phyloP scores from a whole-genome alignment of 2,888 invertebrate genomes.

The Brenthis daphne region DNA sequence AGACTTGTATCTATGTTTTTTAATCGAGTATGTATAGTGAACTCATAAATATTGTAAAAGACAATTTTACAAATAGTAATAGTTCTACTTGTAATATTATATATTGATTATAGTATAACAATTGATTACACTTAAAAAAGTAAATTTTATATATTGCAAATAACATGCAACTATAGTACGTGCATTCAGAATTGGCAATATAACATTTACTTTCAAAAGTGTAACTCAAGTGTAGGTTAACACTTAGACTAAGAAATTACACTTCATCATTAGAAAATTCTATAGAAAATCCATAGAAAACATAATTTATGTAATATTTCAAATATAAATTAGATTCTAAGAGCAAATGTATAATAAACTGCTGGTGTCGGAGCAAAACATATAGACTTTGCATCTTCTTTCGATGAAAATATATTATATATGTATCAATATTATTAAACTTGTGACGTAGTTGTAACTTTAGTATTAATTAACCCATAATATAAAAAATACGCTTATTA shows the following conservation, averaged over 20 bases:
- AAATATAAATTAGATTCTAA: slow-evolving; percentile 22
- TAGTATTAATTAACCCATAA: slow-evolving; percentile 60
- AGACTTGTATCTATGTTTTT: slow-evolving; percentile 7
- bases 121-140: background rate
- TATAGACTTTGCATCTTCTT: slow-evolving; percentile 36
- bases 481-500: slow-evolving; percentile 82
- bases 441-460: slow-evolving; percentile 36
- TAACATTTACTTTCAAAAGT: slow-evolving; percentile 13
- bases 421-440: slow-evolving; percentile 28
- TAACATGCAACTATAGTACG: too few relatives aligned
- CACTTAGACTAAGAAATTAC: background rate
- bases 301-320: slow-evolving; percentile 14
- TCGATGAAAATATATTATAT: slow-evolving; percentile 21
- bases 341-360: slow-evolving; percentile 38
- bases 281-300: slow-evolving; percentile 20
- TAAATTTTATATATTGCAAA: background rate
- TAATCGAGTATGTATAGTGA: slow-evolving; percentile 1
- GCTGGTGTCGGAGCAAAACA: slow-evolving; percentile 43
- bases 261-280: slow-evolving; percentile 16
- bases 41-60: slow-evolving; percentile 16
- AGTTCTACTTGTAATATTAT: background rate
- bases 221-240: slow-evolving; percentile 10
- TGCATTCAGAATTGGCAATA: background rate
- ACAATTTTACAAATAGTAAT: slow-evolving; percentile 15
- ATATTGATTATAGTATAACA: background rate